Evolutionary conservation across 2,113 vertebrate species (phyloP).

Genomic region (Rhodinocichla rosea): DNA sequence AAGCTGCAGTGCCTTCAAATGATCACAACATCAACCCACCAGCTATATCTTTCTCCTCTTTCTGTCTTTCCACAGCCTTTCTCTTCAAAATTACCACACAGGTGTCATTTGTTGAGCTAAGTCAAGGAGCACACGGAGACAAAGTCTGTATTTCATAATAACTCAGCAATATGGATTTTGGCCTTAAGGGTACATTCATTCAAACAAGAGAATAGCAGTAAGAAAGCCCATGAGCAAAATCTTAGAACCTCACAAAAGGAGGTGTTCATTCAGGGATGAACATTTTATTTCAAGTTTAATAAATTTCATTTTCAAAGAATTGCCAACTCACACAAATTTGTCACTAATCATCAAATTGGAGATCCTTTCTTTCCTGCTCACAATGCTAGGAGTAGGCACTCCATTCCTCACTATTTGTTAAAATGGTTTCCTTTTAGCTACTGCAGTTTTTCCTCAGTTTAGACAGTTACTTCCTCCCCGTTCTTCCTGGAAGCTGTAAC

Average conservation of each 20-base stretch:
- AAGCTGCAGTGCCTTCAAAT: neutral
- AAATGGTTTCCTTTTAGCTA: neutral
- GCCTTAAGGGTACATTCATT: slow-evolving; percentile 54
- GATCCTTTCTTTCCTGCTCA: neutral
- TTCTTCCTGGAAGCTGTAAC: neutral
- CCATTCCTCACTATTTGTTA: neutral
- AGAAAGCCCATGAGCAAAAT: slow-evolving; percentile 61
- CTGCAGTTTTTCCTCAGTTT: neutral
- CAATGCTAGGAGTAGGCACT: neutral
- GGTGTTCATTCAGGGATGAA: slow-evolving; percentile 39
- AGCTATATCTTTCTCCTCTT: neutral
- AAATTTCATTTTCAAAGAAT: slow-evolving; percentile 63
- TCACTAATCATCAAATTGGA: neutral
- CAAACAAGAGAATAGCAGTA: slow-evolving; percentile 36
- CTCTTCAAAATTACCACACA: neutral
- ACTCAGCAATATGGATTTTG: slow-evolving; percentile 34
- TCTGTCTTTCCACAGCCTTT: neutral
- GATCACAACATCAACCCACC: neutral
- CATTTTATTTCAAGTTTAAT: slow-evolving; percentile 60
- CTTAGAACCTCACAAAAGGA: slow-evolving; percentile 26
- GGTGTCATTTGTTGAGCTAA: slow-evolving; percentile 35
- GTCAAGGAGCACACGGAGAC: neutral
- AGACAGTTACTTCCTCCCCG: neutral
- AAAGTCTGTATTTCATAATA: slow-evolving; percentile 48
- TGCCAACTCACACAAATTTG: slow-evolving; percentile 51